Conservation (phyloP, 53 echinoderm and acorn worm species). For the Temnopleurus reevesii region DNA sequence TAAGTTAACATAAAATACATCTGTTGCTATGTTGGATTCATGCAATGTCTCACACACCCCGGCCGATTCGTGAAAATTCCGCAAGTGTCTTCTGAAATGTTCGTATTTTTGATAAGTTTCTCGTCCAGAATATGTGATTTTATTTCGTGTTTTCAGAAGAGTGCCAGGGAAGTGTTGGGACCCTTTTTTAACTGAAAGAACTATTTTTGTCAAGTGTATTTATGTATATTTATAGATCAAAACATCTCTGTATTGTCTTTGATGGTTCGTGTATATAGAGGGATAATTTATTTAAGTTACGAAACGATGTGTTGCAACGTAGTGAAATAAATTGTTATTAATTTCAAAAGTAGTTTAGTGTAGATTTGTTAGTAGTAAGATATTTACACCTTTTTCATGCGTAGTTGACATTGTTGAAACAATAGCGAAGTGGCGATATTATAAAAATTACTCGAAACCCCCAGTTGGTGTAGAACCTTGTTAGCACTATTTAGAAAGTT, state of each 20-base stretch:
- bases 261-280: constrained; percentile 40
- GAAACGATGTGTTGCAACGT: not conserved
- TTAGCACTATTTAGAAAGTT: not conserved
- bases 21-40: too few relatives aligned
- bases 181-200: not conserved
- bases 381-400: too few relatives aligned
- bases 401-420: not conserved
- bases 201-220: constrained; percentile 55
- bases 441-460: not conserved
- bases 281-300: constrained; percentile 53
- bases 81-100: constrained; percentile 44
- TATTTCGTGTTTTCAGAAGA: constrained; percentile 10
- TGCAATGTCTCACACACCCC: too few relatives aligned
- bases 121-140: constrained; percentile 17
- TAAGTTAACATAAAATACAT: too few relatives aligned
- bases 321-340: not conserved
- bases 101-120: constrained; percentile 50
- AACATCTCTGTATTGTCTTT: constrained; percentile 32
- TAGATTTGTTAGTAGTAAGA: constrained; percentile 4
- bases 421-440: constrained; percentile 22
- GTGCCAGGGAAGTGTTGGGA: constrained; percentile 17
- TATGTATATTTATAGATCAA: constrained; percentile 56
- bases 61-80: too few relatives aligned
- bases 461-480: not conserved
- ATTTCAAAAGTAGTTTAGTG: not conserved